phyloP scores from a whole-genome alignment of 2,113 vertebrate genomes.

The Corythornis cristatus region DNA sequence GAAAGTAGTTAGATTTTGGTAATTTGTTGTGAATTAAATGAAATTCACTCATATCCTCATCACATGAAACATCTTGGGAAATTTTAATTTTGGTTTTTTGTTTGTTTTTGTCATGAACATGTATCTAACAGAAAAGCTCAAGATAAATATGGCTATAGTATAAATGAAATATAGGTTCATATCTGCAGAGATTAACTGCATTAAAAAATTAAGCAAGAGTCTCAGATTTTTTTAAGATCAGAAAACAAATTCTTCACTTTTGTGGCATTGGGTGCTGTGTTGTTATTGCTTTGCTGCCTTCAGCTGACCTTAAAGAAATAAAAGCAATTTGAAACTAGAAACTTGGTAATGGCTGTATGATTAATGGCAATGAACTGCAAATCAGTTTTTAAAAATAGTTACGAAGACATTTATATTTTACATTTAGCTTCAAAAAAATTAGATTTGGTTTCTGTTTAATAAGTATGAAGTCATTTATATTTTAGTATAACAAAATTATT shows the following conservation, averaged over 20 bases:
- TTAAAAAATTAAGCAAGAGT: conserved; percentile 34
- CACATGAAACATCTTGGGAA: neutral
- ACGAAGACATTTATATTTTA: neutral
- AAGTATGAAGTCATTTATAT: neutral
- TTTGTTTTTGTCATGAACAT: neutral
- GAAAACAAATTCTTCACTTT: conserved; percentile 27
- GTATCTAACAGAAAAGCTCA: neutral
- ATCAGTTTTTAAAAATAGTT: neutral
- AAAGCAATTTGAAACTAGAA: neutral
- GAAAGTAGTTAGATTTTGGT: neutral
- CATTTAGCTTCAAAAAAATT: neutral
- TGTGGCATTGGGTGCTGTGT: neutral
- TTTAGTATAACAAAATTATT: neutral
- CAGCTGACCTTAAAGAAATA: neutral
- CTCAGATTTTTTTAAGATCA: neutral
- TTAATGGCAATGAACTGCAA: neutral
- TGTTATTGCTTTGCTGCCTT: conserved; percentile 9
- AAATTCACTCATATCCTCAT: neutral
- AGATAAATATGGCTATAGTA: conserved; percentile 9
- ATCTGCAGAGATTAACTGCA: neutral
- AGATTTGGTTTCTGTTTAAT: neutral
- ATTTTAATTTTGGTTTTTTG: neutral
- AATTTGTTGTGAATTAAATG: neutral
- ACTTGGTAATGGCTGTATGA: neutral
- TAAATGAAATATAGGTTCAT: conserved; percentile 18